Evolutionary conservation across 2,113 vertebrate genomes (phyloP).

Genomic region (Tyto alba): DNA sequence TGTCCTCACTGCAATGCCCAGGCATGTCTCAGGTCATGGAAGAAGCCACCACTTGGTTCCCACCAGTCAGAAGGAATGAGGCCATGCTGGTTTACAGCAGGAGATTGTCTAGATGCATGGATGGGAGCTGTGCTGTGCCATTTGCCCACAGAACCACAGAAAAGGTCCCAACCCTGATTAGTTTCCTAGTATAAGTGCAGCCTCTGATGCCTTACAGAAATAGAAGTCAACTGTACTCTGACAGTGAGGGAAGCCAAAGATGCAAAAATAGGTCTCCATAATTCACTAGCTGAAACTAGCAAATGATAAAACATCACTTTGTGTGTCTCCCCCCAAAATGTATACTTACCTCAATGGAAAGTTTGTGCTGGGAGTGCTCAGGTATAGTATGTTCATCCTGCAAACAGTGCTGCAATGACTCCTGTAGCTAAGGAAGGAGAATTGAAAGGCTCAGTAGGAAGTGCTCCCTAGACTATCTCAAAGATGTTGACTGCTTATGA

Average conservation of each 20-base stretch:
- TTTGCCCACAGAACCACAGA: neutral
- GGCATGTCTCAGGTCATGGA: neutral
- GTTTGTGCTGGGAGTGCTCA: neutral
- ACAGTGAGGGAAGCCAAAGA: neutral
- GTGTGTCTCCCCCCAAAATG: neutral
- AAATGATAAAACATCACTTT: neutral
- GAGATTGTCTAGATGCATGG: neutral
- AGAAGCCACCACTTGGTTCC: neutral
- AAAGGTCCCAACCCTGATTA: neutral
- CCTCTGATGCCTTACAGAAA: neutral
- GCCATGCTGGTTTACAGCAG: neutral
- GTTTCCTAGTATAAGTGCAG: neutral
- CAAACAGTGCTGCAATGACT: neutral
- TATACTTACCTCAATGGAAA: neutral
- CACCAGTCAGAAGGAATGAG: accelerated
- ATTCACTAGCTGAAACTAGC: neutral
- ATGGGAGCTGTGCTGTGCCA: neutral
- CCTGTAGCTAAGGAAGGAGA: slow-evolving; percentile 3
- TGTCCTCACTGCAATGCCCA: neutral
- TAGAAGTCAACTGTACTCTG: neutral
- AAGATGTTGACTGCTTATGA: neutral
- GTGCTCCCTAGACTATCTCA: neutral
- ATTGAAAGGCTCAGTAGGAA: neutral
- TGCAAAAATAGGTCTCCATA: neutral
- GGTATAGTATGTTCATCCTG: neutral